These are phyloP conservation scores for Ormyrus nitidulus DNA, from an alignment of 2,888 invertebrate genomes.

Conservation along the genomic window DNA sequence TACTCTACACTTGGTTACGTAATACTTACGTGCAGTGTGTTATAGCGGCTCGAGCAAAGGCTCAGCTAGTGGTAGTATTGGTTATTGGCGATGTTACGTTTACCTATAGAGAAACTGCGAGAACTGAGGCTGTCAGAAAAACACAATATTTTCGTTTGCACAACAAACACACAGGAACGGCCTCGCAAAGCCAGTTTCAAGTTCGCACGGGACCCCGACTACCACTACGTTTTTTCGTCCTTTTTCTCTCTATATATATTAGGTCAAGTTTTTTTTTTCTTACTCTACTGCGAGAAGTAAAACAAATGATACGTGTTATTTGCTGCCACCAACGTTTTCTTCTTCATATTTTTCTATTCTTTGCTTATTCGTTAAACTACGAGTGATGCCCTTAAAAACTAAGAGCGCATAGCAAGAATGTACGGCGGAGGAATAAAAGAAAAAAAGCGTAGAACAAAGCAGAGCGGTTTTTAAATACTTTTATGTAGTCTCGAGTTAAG, in stretches of 20 bases:
- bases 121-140: conserved; percentile 40
- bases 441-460: too few relatives aligned
- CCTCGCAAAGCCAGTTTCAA: conserved; percentile 26
- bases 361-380: too few relatives aligned
- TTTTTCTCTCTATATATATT: not conserved
- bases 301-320: conserved; percentile 67
- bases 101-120: conserved; percentile 38
- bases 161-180: conserved; percentile 16
- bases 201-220: not conserved
- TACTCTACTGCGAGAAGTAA: conserved; percentile 16
- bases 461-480: too few relatives aligned
- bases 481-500: too few relatives aligned
- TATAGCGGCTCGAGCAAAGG: conserved; percentile 42
- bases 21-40: conserved; percentile 45
- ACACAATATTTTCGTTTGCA: conserved; percentile 43
- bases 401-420: not conserved
- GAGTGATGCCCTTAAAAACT: not conserved
- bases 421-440: too few relatives aligned
- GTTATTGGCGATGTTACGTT: conserved; percentile 45
- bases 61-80: conserved; percentile 22
- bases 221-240: not conserved
- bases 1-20: conserved; percentile 5
- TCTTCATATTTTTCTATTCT: too few relatives aligned
- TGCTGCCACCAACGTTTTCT: conserved; percentile 71
- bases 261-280: not conserved